Evolutionary conservation across 2,113 vertebrate genomes (phyloP).

Genomic region (Rattus norvegicus): DNA sequence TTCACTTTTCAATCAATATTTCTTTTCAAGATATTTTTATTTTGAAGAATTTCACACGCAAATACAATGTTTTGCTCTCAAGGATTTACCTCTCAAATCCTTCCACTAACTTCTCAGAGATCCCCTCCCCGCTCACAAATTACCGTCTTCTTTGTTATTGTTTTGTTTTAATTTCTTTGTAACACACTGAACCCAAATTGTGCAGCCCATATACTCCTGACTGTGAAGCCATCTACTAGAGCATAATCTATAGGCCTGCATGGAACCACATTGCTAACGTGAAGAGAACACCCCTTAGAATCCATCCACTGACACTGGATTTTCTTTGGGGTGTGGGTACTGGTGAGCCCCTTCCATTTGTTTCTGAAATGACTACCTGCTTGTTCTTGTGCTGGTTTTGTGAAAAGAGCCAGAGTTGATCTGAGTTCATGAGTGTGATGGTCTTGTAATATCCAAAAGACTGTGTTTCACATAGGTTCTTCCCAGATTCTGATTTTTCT

Average conservation of each 20-base stretch:
- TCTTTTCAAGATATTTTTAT: not conserved
- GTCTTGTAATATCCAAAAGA: not conserved
- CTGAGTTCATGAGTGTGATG: not conserved
- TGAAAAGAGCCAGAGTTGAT: not conserved
- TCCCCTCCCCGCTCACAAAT: no score
- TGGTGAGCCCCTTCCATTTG: not conserved
- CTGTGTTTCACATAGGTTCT: not conserved
- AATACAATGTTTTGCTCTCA: not conserved
- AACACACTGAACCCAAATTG: not conserved
- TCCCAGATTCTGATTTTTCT: not conserved
- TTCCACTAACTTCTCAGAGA: not conserved
- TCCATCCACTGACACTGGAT: not conserved
- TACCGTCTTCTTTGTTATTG: not conserved
- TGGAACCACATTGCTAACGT: not conserved
- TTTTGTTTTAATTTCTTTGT: not conserved
- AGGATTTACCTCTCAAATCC: not conserved
- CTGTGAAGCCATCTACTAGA: not conserved
- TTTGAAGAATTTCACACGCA: not conserved
- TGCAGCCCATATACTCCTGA: not conserved
- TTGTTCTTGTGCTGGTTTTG: not conserved
- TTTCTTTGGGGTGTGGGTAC: not conserved
- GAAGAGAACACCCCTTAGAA: not conserved
- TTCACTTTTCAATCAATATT: not conserved
- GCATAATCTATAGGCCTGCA: no score
- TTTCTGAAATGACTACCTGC: not conserved